These are phyloP conservation scores for Lepeophtheirus salmonis DNA, from an alignment of 1,140 invertebrate genomes.

Conservation along the genomic window DNA sequence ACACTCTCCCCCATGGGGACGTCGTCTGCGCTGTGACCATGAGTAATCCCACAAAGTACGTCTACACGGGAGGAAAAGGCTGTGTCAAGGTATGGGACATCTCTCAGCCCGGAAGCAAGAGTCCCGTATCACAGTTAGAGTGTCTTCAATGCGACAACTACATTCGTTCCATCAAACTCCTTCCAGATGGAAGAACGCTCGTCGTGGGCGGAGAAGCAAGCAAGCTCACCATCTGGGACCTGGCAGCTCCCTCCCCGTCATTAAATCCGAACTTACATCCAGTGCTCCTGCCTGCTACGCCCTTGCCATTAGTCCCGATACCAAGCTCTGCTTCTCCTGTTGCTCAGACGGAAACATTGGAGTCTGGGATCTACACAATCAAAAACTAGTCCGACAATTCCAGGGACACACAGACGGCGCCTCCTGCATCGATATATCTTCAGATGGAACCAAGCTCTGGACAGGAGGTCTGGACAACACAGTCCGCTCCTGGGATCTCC, in stretches of 20 bases:
- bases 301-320: constrained; percentile 83
- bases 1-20: constrained; percentile 81
- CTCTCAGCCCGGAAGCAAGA: constrained; percentile 54
- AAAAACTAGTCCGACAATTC: constrained; percentile 79
- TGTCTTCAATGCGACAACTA: constrained; percentile 92
- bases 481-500: constrained; percentile 85
- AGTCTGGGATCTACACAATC: constrained; percentile 85
- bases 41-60: constrained; percentile 67
- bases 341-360: constrained; percentile 89
- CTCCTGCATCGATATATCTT: constrained; percentile 90
- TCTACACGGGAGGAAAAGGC: constrained; percentile 96
- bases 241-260: constrained; percentile 38
- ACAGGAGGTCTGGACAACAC: constrained; percentile 92
- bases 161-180: constrained; percentile 83
- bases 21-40: constrained; percentile 77
- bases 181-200: constrained; percentile 83
- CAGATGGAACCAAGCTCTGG: constrained; percentile 87
- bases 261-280: constrained; percentile 71
- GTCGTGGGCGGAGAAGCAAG: constrained; percentile 93
- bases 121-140: constrained; percentile 72
- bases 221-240: constrained; percentile 88
- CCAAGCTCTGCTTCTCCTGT: constrained; percentile 88
- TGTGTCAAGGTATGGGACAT: constrained; percentile 83
- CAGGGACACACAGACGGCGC: constrained; percentile 94
- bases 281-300: constrained; percentile 93